A percentile compares a stretch with the other conserved stretches of the same genome.
phyloP scores from a whole-genome alignment of 1,140 invertebrate genomes.

The Ditylenchus dipsaci region DNA sequence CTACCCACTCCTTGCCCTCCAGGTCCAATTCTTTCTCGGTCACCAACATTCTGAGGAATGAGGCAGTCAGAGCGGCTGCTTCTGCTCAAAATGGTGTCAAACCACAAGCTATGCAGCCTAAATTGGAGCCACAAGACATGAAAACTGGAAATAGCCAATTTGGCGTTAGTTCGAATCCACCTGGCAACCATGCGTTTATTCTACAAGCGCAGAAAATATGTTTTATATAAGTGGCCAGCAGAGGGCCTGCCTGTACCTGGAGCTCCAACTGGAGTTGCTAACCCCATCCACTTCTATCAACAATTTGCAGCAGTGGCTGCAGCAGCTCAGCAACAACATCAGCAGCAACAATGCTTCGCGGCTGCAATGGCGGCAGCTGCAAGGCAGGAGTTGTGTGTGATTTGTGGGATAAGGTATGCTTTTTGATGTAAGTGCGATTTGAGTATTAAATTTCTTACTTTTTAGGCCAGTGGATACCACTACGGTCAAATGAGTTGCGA shows the following conservation, averaged over 20 bases:
- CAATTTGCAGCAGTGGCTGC: not conserved
- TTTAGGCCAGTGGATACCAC: conserved; percentile 12
- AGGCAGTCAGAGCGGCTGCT: conserved; percentile 4
- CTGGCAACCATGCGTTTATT: too few species aligned
- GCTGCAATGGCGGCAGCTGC: not conserved
- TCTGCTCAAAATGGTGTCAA: not conserved
- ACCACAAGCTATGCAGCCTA: not conserved
- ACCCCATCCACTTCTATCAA: not conserved
- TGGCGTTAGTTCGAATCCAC: not conserved
- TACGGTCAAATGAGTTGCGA: conserved; percentile 8
- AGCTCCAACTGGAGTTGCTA: too few species aligned
- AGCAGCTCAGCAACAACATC: conserved; percentile 1
- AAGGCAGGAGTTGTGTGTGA: conserved; percentile 3
- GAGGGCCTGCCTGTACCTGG: too few species aligned
- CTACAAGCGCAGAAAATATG: too few species aligned
- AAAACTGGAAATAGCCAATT: not conserved
- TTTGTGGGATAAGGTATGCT: conserved; percentile 10
- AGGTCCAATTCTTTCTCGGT: conserved; percentile 9
- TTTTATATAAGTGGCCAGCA: too few species aligned
- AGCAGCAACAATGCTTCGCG: not conserved
- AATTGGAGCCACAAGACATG: not conserved
- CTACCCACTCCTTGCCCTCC: conserved; percentile 24
- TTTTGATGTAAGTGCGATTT: not conserved
- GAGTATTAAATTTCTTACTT: not conserved
- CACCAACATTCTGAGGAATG: conserved; percentile 1